Conservation (phyloP, 2,113 vertebrate species). For the Ophiodon elongatus region DNA sequence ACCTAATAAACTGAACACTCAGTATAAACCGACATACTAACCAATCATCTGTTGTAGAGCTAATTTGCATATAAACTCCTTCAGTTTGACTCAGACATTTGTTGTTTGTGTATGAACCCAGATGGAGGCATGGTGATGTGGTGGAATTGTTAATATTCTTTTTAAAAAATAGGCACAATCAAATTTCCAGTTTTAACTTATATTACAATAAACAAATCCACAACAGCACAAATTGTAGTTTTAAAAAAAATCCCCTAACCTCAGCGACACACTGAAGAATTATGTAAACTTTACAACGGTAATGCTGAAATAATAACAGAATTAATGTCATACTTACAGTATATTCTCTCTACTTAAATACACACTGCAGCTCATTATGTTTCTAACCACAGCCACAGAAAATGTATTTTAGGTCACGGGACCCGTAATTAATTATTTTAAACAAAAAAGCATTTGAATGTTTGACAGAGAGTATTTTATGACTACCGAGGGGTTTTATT, state of each 20-base stretch:
- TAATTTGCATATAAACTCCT: slow-evolving; percentile 32
- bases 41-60: slow-evolving; percentile 3
- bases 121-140: slow-evolving; percentile 23
- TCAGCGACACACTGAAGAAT: background rate
- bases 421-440: background rate
- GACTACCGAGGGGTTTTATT: background rate
- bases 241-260: background rate
- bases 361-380: background rate
- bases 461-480: background rate
- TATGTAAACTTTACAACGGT: background rate
- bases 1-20: slow-evolving; percentile 1
- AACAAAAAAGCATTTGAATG: background rate
- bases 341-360: background rate
- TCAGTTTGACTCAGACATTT: slow-evolving; percentile 36
- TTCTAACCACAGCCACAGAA: background rate
- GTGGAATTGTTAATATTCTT: background rate
- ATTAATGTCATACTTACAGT: background rate
- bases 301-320: background rate
- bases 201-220: background rate
- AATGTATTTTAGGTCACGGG: background rate
- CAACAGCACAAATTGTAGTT: background rate
- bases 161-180: background rate
- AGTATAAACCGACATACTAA: background rate
- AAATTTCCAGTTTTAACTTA: background rate
- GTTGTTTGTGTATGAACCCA: slow-evolving; percentile 24